Conservation (phyloP, 37 sponge, comb jelly and placozoan species). For the Halisarca cf. caerulea region DNA sequence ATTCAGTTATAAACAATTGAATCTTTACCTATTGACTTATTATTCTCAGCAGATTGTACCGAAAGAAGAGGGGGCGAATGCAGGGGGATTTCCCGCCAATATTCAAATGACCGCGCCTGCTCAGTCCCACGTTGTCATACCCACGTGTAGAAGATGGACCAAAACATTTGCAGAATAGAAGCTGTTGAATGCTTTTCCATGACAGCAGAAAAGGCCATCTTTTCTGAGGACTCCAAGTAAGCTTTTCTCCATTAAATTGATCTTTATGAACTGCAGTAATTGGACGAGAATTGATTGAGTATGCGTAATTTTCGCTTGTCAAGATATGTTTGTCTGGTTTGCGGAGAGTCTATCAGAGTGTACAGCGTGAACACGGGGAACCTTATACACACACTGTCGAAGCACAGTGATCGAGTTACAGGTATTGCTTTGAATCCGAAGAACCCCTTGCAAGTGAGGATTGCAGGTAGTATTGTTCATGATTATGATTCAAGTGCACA, state of each 20-base stretch:
- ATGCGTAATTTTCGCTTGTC: too few relatives aligned
- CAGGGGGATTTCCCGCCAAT: too few relatives aligned
- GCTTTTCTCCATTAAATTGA: neutral
- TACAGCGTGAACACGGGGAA: conserved; percentile 37
- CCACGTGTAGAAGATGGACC: conserved; percentile 19
- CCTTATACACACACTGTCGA: conserved; percentile 40
- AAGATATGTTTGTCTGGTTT: conserved; percentile 60
- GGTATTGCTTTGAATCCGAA: conserved; percentile 37
- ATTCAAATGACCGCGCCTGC: neutral
- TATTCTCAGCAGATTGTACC: too few relatives aligned
- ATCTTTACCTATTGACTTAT: too few relatives aligned
- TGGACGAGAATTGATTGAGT: too few relatives aligned
- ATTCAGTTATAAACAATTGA: too few relatives aligned
- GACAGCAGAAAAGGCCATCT: conserved; percentile 22
- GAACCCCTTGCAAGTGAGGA: conserved; percentile 12
- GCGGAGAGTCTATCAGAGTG: conserved; percentile 56
- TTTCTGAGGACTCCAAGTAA: conserved; percentile 64
- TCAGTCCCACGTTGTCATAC: conserved; percentile 6
- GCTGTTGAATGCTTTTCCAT: conserved; percentile 15
- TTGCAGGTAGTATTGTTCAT: too few relatives aligned
- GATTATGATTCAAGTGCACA: too few relatives aligned
- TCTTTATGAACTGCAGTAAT: neutral
- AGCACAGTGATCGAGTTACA: conserved; percentile 49
- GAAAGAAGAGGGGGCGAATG: too few relatives aligned
- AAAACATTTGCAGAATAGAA: neutral